Conservation (phyloP, 2,888 invertebrate genomes). For the Archips crataeganus region DNA sequence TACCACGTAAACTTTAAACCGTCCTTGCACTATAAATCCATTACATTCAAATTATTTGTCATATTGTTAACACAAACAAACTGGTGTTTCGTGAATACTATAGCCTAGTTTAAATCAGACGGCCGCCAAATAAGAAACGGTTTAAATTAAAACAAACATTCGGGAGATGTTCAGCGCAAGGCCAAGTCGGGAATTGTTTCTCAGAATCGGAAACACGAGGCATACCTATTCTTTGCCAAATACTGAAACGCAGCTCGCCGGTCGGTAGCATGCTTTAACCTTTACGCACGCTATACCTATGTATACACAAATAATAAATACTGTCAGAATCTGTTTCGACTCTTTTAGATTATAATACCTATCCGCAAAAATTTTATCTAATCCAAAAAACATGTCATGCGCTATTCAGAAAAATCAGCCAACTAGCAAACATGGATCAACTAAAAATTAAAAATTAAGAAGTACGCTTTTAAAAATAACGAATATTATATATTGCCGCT, state of each 20-base stretch:
- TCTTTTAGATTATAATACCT: no score
- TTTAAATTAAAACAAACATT: conserved; percentile 79
- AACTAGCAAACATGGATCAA: no score
- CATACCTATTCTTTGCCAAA: conserved; percentile 1
- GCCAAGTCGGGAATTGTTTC: conserved; percentile 71
- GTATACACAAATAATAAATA: no score
- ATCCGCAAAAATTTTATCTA: no score
- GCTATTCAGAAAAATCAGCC: no score
- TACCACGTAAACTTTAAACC: neutral
- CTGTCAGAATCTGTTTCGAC: no score
- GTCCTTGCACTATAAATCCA: neutral
- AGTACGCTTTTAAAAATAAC: no score
- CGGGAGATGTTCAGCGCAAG: conserved; percentile 75
- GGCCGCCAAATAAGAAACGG: conserved; percentile 64
- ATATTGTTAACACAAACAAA: neutral
- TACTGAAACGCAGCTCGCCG: neutral
- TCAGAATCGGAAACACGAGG: conserved; percentile 56
- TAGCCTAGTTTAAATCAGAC: neutral
- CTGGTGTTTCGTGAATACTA: neutral
- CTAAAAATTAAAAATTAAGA: no score
- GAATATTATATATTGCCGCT: no score
- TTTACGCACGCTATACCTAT: neutral
- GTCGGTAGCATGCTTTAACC: neutral
- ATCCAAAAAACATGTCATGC: no score
- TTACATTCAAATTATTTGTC: neutral